phyloP scores from a whole-genome alignment of 2,888 invertebrate species.

The Sussaba pulchella region DNA sequence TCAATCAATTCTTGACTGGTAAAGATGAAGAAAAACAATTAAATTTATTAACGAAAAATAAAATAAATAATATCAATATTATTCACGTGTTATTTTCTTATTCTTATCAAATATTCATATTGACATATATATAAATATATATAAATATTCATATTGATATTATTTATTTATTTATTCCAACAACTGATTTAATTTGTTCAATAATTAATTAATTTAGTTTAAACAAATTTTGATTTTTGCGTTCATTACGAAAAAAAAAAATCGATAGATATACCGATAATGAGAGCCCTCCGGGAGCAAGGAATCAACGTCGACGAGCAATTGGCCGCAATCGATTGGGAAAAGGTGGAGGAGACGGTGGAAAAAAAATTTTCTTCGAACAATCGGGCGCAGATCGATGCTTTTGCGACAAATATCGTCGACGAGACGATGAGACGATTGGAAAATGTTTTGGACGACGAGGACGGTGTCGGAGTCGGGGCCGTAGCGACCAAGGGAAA shows the following conservation, averaged over 20 bases:
- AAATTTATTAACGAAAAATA: too few species aligned
- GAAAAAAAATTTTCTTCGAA: slow-evolving; percentile 46
- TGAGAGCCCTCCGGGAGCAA: slow-evolving; percentile 46
- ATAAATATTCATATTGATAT: too few species aligned
- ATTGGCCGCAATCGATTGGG: slow-evolving; percentile 61
- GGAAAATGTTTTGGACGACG: slow-evolving; percentile 48
- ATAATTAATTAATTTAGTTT: too few species aligned
- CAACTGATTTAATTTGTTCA: too few species aligned
- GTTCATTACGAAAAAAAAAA: not conserved
- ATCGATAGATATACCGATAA: slow-evolving; percentile 27
- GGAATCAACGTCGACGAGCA: slow-evolving; percentile 53
- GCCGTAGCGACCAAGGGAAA: not conserved
- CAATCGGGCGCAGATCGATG: slow-evolving; percentile 57
- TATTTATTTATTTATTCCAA: too few species aligned
- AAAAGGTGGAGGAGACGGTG: slow-evolving; percentile 53
- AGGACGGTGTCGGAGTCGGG: slow-evolving; percentile 28
- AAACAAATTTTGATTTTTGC: not conserved
- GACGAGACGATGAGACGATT: slow-evolving; percentile 64
- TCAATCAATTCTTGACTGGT: too few species aligned
- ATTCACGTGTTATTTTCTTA: too few species aligned
- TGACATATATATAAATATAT: too few species aligned
- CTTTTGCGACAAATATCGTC: slow-evolving; percentile 64
- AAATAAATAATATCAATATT: too few species aligned
- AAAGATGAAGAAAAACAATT: too few species aligned
- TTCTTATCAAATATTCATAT: too few species aligned